Evolutionary conservation across 1,140 invertebrate genomes (phyloP), one percentile per base, ranked within the genome.

Genomic region (Magallana angulata): DNA sequence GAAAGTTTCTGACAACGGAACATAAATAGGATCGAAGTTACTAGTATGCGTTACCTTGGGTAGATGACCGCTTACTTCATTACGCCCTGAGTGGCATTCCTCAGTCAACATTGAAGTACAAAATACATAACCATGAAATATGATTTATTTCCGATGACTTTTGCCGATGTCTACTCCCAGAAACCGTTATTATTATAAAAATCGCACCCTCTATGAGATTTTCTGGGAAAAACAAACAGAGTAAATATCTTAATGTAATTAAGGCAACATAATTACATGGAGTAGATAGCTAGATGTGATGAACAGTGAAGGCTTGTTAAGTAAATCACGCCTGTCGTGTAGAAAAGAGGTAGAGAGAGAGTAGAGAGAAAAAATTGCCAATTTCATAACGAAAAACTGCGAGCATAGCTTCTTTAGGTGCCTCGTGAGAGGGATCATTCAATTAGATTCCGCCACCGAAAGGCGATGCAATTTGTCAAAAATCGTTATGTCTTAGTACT

Each of bases 381-480:
- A 76, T 71, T 71, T 71, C 68, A 71, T 76, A 76, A 76, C 68
- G 36, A 76, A 30, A 48, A 30, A 24, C 68, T 24, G 68, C 24
- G 68, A 76, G 68, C 11, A 30, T 30, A 76, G 24, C 68, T 76
- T 30, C 68, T 76, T 48, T 76, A 76, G 68, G 68, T 76, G 68
- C 68, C 68, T 18, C 14, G 24, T 11, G 68, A 76, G 68, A 76
- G 24, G 68, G 68, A 7, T 76, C 68, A 76, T 76, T 76, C 68
- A 76, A 76, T 76, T 76, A 76, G 68, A 76, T 76, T 12, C 68
- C 24, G 68, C 68, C 68, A 30, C 30, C 68, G 68, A 76, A 76
- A 76, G 68, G 68, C 68, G 68, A 76, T 76, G 24, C 68, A 76
- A 76, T 76, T 76, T 76, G 68, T 76, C 68, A 76, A 76, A 76